Evolutionary conservation across 2,113 vertebrate genomes (phyloP).

Genomic region (Nothocercus nigrocapillus): DNA sequence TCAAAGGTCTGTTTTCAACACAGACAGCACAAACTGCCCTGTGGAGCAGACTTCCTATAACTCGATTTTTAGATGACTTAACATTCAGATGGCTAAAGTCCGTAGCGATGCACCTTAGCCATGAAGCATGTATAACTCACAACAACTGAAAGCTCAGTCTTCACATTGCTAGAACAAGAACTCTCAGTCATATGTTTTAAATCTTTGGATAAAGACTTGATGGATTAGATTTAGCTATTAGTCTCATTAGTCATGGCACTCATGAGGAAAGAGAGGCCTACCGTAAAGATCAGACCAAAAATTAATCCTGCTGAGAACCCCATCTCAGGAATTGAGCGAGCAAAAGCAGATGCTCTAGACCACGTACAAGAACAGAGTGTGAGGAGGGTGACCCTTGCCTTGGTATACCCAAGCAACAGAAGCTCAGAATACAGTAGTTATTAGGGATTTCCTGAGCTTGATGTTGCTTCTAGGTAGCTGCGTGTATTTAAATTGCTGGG

Average conservation of each 20-base stretch:
- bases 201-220: neutral
- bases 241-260: neutral
- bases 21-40: neutral
- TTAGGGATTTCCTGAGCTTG: conserved; percentile 1
- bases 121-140: neutral
- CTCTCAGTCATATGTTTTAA: neutral
- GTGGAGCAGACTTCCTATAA: neutral
- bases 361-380: neutral
- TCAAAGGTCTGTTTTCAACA: neutral
- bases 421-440: neutral
- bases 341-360: neutral
- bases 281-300: neutral
- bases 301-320: neutral
- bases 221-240: neutral
- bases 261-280: neutral
- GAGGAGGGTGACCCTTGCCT: neutral
- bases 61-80: neutral
- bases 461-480: neutral
- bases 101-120: neutral
- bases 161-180: neutral
- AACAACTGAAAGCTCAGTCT: neutral
- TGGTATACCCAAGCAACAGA: neutral
- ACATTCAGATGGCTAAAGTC: neutral
- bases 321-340: neutral
- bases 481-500: neutral